A percentile compares a stretch with the other conserved stretches of the same genome.
phyloP scores from a whole-genome alignment of 2,113 vertebrate genomes.

The Aepyceros melampus region DNA sequence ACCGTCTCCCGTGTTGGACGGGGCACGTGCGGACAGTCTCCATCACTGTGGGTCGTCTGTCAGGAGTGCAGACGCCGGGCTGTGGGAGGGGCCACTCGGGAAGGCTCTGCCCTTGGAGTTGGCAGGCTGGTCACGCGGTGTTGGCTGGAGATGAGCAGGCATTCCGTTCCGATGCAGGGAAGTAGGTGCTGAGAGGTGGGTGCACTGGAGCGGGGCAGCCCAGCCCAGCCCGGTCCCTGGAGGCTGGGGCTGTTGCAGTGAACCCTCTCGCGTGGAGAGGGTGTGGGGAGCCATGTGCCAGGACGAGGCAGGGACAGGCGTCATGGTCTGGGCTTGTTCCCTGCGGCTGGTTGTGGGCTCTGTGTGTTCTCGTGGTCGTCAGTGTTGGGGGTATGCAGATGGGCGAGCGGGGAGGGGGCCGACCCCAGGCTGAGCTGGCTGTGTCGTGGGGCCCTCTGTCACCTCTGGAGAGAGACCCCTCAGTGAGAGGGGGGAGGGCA shows the following conservation, averaged over 20 bases:
- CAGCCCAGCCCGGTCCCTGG: too few species aligned
- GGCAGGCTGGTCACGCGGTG: accelerated
- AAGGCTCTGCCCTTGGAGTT: background rate
- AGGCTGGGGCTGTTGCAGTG: background rate
- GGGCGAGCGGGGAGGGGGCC: background rate
- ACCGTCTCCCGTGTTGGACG: accelerated
- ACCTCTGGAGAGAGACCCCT: background rate
- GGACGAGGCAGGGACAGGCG: background rate
- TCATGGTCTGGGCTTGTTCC: background rate
- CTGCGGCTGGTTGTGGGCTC: accelerated
- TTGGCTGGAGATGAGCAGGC: background rate
- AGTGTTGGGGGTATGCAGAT: accelerated
- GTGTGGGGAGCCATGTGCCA: background rate
- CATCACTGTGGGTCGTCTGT: accelerated
- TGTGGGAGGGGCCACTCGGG: accelerated
- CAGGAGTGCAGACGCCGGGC: accelerated
- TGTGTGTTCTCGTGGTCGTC: background rate
- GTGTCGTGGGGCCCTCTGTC: background rate
- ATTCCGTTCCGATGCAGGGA: accelerated
- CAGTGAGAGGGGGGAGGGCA: accelerated
- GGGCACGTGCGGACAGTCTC: accelerated
- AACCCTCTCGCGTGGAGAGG: background rate
- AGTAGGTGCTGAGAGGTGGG: accelerated
- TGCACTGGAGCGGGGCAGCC: accelerated
- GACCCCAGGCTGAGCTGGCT: background rate